These are phyloP conservation scores for Stegastes partitus DNA, from an alignment of 2,113 vertebrate species.

Conservation along the genomic window DNA sequence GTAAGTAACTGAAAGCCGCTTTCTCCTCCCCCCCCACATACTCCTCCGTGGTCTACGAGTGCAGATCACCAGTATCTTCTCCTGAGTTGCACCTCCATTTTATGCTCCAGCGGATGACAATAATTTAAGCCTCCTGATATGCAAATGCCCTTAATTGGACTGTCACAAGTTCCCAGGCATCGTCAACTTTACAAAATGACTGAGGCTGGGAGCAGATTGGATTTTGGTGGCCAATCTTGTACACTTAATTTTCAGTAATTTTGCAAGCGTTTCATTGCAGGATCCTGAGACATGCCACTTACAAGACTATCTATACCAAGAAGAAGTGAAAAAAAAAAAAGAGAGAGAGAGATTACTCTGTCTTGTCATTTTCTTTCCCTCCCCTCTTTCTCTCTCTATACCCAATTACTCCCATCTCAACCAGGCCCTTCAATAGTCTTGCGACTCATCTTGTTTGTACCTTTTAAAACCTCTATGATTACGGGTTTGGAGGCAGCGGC, in stretches of 20 bases:
- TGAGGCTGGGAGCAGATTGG: conserved; percentile 76
- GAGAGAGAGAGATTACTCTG: neutral
- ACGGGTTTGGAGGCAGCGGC: conserved; percentile 27
- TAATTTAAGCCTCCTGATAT: conserved; percentile 79
- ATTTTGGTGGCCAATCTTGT: conserved; percentile 79
- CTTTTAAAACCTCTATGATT: conserved; percentile 53
- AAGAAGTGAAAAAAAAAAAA: neutral
- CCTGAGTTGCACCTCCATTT: conserved; percentile 71
- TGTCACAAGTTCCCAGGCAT: conserved; percentile 77
- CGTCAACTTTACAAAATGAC: conserved; percentile 76
- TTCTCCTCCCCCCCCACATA: neutral
- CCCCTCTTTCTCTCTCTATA: conserved; percentile 27
- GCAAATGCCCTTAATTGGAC: conserved; percentile 83
- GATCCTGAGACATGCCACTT: conserved; percentile 59
- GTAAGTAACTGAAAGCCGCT: conserved; percentile 3
- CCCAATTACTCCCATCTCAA: conserved; percentile 53
- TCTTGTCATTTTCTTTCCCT: conserved; percentile 40
- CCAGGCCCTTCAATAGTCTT: conserved; percentile 30
- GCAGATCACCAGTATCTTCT: conserved; percentile 61
- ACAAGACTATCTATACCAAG: conserved; percentile 53
- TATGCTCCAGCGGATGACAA: conserved; percentile 79
- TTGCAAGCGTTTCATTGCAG: conserved; percentile 43
- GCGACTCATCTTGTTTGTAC: conserved; percentile 56
- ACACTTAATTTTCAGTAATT: conserved; percentile 76
- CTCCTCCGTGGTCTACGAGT: conserved; percentile 27